Conservation (phyloP, 2,113 vertebrate genomes). For the Chaetura pelagica region DNA sequence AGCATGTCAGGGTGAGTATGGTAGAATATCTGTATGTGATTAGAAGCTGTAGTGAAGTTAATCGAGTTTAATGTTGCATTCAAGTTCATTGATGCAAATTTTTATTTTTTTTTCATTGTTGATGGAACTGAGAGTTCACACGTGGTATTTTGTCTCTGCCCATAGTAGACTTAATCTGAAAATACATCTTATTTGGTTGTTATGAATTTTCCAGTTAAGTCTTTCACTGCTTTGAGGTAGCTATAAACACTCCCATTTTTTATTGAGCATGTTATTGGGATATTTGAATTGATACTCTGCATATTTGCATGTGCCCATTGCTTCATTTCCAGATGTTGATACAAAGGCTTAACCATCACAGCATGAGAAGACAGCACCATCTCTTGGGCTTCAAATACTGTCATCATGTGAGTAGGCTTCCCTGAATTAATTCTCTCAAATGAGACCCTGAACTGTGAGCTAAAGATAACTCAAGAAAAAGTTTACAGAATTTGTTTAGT, state of each 20-base stretch:
- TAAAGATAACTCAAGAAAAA: background rate
- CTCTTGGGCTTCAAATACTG: slow-evolving; percentile 8
- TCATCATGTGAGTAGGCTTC: background rate
- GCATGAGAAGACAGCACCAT: background rate
- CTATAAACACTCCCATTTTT: background rate
- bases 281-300: background rate
- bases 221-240: background rate
- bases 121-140: background rate
- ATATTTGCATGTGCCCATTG: background rate
- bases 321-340: slow-evolving; percentile 29
- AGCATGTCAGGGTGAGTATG: background rate
- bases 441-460: background rate
- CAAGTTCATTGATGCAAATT: background rate
- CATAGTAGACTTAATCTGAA: background rate
- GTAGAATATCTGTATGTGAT: background rate
- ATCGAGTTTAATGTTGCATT: background rate
- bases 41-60: background rate
- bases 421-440: background rate
- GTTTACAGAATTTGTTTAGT: background rate
- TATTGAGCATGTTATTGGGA: background rate
- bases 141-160: background rate
- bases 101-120: background rate
- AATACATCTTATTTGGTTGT: background rate
- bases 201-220: background rate
- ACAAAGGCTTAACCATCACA: background rate